A percentile compares a stretch with the other conserved stretches of the same genome.
Evolutionary conservation across 2,888 invertebrate species (phyloP).

Genomic region (Conomelus anceps): DNA sequence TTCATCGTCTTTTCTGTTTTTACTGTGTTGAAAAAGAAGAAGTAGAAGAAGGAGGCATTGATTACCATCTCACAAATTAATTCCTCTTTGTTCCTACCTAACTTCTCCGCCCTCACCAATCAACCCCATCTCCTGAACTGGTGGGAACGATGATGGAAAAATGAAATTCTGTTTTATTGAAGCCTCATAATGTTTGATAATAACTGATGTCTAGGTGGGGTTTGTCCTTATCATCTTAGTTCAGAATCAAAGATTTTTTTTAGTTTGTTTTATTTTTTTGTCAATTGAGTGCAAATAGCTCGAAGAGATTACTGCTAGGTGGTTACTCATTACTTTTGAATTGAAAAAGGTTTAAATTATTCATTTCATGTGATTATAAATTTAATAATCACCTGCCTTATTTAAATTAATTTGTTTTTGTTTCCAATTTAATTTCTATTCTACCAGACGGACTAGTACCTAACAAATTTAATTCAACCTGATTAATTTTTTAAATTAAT

Average conservation of each 20-base stretch:
- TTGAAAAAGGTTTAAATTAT: no score
- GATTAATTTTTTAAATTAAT: no score
- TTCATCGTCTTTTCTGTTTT: not conserved
- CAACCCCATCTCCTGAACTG: not conserved
- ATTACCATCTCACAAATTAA: not conserved
- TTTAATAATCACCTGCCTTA: no score
- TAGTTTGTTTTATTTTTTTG: no score
- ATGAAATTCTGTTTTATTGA: not conserved
- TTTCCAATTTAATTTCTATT: not conserved
- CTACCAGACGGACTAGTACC: not conserved
- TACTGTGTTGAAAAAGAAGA: no score
- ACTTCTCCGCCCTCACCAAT: not conserved
- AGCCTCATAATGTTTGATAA: not conserved
- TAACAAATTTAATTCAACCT: not conserved
- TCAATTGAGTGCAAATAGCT: no score
- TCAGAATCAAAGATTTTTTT: no score
- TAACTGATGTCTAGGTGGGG: not conserved
- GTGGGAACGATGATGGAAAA: not conserved
- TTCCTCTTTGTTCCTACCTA: not conserved
- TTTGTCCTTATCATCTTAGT: not conserved
- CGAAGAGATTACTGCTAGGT: no score
- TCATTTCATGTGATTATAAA: no score
- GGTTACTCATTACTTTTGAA: no score
- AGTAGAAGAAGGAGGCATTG: no score
- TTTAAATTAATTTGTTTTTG: no score